Evolutionary conservation across 2,888 invertebrate species (phyloP).

Genomic region (Trachelus stipa): DNA sequence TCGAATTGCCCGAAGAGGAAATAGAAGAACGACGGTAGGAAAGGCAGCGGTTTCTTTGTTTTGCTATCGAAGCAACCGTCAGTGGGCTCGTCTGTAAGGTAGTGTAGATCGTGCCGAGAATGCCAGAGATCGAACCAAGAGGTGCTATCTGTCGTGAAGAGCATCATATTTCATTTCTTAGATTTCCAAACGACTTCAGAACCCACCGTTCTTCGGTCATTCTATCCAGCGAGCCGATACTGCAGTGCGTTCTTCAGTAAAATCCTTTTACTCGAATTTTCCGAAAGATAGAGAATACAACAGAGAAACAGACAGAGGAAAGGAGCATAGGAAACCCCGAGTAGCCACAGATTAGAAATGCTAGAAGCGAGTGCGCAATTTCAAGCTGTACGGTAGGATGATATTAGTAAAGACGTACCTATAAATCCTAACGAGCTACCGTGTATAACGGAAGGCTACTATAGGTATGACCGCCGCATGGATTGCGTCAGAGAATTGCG

Average conservation of each 20-base stretch:
- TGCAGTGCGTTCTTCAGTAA: not conserved
- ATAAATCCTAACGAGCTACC: not conserved
- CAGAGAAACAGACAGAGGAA: slow-evolving; percentile 10
- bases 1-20: slow-evolving; percentile 2
- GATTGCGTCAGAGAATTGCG: not conserved
- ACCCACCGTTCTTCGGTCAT: not conserved
- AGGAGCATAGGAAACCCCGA: not conserved
- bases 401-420: not conserved
- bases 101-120: slow-evolving; percentile 29
- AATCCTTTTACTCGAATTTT: not conserved
- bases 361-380: not conserved
- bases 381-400: not conserved
- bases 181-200: slow-evolving; percentile 2
- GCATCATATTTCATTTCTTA: slow-evolving; percentile 8
- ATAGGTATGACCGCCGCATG: slow-evolving; percentile 12
- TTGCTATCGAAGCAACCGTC: slow-evolving; percentile 25
- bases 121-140: slow-evolving; percentile 18
- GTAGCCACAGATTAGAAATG: not conserved
- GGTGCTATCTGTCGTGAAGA: slow-evolving; percentile 10
- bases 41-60: slow-evolving; percentile 20
- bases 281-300: slow-evolving; percentile 9
- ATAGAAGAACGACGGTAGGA: not conserved
- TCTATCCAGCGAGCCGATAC: not conserved
- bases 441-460: not conserved
- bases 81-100: slow-evolving; percentile 21